Conservation (phyloP, 1,140 invertebrate species). For the Pentalonia nigronervosa region DNA sequence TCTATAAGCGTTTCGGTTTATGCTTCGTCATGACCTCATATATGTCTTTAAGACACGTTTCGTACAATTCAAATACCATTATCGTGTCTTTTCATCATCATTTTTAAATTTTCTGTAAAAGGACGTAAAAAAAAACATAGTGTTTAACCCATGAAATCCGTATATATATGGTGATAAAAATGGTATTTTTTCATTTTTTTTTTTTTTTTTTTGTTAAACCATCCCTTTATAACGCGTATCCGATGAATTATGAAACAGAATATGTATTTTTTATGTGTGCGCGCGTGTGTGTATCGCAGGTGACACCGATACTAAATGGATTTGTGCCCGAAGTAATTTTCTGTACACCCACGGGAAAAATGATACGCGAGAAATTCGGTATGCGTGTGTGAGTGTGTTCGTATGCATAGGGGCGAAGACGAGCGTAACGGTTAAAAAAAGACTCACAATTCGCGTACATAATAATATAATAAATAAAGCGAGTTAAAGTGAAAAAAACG, state of each 20-base stretch:
- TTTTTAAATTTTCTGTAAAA: slow-evolving; percentile 57
- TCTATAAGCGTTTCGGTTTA: slow-evolving; percentile 58
- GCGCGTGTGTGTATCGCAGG: slow-evolving; percentile 8
- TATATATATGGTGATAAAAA: slow-evolving; percentile 15
- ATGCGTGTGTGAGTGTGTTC: background rate
- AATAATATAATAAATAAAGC: background rate
- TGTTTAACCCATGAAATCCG: slow-evolving; percentile 54
- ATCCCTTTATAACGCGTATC: slow-evolving; percentile 55
- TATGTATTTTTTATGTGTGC: slow-evolving; percentile 36
- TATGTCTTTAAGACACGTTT: slow-evolving; percentile 53
- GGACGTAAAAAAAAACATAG: slow-evolving; percentile 18
- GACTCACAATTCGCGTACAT: background rate
- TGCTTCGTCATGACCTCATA: slow-evolving; percentile 58
- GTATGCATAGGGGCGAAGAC: background rate
- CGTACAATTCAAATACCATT: slow-evolving; percentile 57
- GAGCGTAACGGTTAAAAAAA: background rate
- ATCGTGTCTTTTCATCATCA: slow-evolving; percentile 57
- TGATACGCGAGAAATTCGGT: slow-evolving; percentile 48
- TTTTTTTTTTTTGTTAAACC: slow-evolving; percentile 38
- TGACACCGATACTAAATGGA: slow-evolving; percentile 58
- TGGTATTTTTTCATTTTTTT: slow-evolving; percentile 38
- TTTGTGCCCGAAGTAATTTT: slow-evolving; percentile 52
- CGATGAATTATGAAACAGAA: slow-evolving; percentile 51
- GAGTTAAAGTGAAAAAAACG: background rate
- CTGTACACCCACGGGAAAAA: slow-evolving; percentile 50